phyloP scores from a whole-genome alignment of 1,140 invertebrate species.

The Triops longicaudatus region DNA sequence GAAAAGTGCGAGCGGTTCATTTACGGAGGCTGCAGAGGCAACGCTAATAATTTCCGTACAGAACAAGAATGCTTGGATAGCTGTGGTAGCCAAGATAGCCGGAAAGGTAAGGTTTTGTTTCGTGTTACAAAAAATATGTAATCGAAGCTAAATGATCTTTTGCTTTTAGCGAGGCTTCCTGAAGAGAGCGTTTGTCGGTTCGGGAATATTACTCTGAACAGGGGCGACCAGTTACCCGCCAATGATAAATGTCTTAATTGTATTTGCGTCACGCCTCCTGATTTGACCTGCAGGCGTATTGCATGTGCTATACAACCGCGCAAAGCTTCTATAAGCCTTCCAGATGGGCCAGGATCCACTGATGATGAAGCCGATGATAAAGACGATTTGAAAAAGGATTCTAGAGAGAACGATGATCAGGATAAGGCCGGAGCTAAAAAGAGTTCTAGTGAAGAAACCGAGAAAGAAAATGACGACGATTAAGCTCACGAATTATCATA shows the following conservation, averaged over 20 bases:
- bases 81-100: conserved; percentile 43
- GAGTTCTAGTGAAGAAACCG: neutral
- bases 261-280: conserved; percentile 25
- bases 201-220: conserved; percentile 18
- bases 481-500: neutral
- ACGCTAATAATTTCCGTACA: conserved; percentile 75
- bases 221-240: conserved; percentile 20
- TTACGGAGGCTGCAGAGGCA: conserved; percentile 86
- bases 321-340: neutral
- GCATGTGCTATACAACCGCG: conserved; percentile 4
- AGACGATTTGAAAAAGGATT: neutral
- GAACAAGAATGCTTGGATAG: conserved; percentile 67
- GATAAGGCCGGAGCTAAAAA: neutral
- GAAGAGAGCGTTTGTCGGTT: conserved; percentile 16
- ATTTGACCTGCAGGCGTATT: conserved; percentile 22
- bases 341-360: neutral
- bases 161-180: neutral
- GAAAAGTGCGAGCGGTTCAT: conserved; percentile 47
- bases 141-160: neutral
- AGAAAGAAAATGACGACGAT: neutral
- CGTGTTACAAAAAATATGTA: neutral
- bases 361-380: neutral
- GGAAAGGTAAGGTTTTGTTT: neutral
- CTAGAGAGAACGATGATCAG: neutral
- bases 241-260: conserved; percentile 21